Evolutionary conservation across 2,113 vertebrate genomes (phyloP), one percentile per base, ranked within the genome.

Genomic region (Otocyon megalotis): DNA sequence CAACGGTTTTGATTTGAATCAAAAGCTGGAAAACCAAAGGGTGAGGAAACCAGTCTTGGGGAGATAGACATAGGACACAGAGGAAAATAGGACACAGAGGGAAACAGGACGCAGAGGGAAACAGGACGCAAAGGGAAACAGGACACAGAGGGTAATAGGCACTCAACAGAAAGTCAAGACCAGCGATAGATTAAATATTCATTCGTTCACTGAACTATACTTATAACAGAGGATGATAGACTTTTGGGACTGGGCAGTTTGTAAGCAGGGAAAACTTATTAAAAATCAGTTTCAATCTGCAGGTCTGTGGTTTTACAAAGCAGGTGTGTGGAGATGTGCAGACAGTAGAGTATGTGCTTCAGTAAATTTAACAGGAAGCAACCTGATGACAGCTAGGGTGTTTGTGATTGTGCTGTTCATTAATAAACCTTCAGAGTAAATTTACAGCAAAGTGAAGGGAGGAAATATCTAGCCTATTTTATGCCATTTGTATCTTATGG

Each of bases 371-470:
- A 28, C 65, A 5, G 22, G 20, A 94, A 85, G 43, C 48, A 43
- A 43, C 28, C 37, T 65, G 22, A 69, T 89, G 60, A 65, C 62
- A 93, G 72, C 15, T 80, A 63, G 54, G 56, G 48, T 92, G 8
- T 77, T 16, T 65, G 32, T 95, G 58, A 24, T 28, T 93, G 65
- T 81, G 32, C 20, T 54, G 32, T 50, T 96, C 63, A n/a, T 88
- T 96, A 87, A 60, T 72, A 69, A 82, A 82, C 62, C 35, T 54
- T 58, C n/a, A 93, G 28, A 69, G 67, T 86, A 90, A 90, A 62
- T 93, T 92, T 96, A 58, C 13, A 93, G 54, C 92, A 84, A 96
- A 71, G 26, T 67, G 50, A 94, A 56, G 72, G 37, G 69, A 88
- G 71, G 79, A 92, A 20, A 88, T 28, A 89, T 20, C 58, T 26